Evolutionary conservation across 2,797 vertebrate species (phyloP), one percentile per base, ranked within the genome.

Genomic region (Halcyon badia): DNA sequence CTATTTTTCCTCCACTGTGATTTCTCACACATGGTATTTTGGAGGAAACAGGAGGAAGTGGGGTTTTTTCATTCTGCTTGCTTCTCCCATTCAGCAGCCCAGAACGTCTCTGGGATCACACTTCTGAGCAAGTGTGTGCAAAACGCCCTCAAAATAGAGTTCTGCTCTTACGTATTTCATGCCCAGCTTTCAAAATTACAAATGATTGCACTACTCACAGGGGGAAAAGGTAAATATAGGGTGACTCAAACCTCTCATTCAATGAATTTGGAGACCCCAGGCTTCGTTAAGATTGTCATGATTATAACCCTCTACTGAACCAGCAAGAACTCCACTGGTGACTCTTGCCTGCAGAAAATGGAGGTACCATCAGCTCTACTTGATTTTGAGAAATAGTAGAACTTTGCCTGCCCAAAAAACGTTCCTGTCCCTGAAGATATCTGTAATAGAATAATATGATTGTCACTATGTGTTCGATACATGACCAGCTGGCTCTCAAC

Each of bases 21-120:
- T 58, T 91, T 83, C 76, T 95, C 89, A 79, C 85, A 88, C 79
- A 52, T n/a, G 62, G 72, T 87, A 52, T 97, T 93, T 86, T 76
- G 14, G 77, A 94, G 70, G 85, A 91, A 93, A 93, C 39, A 62
- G 64, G 70, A 92, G 81, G 58, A 66, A 89, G 30, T n/a, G 26
- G 6, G 11, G 6, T 49, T 10, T 71, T 90, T 66, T 44, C 51
- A 41, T 80, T 84, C 82, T 68, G 35, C 71, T 96, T 39, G 31
- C 64, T 76, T 37, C 58, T 92, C 54, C 56, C 39, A 35, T 60
- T 94, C 8, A 3, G 61, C 44, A 83, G 60, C 75, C 52, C 71
- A 80, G 73, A 89, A 78, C 24, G 33, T 60, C 46, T 58, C 76
- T 51, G 62, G 56, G 62, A 81, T 77, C 62, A 78, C 42, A 37